Conservation (phyloP, 2,888 invertebrate genomes). For the Helleia helle region DNA sequence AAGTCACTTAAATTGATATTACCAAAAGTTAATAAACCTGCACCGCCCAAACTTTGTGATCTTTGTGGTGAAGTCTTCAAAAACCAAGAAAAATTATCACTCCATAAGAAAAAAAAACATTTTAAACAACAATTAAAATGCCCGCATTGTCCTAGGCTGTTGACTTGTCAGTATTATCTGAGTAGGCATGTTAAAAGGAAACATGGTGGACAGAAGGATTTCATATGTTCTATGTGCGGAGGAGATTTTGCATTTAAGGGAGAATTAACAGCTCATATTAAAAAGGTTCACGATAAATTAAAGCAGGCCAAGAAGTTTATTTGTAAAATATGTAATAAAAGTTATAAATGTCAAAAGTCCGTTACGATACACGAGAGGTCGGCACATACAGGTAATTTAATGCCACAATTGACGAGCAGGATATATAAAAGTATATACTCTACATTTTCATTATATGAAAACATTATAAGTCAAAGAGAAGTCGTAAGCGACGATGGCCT, state of each 20-base stretch:
- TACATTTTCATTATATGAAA: too few relatives aligned
- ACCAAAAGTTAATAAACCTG: conserved; percentile 25
- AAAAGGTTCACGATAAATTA: conserved; percentile 42
- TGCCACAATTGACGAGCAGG: too few relatives aligned
- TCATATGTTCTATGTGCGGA: conserved; percentile 50
- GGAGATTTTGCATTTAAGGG: conserved; percentile 44
- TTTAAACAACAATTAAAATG: conserved; percentile 40
- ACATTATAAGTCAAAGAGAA: too few relatives aligned
- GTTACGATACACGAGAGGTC: conserved; percentile 60
- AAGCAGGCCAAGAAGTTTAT: conserved; percentile 33
- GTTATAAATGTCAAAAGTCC: conserved; percentile 51
- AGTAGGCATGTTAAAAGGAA: conserved; percentile 46
- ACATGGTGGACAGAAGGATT: conserved; percentile 40
- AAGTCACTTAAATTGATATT: conserved; percentile 21
- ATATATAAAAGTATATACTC: too few relatives aligned
- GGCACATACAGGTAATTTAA: conserved; percentile 69
- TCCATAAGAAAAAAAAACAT: conserved; percentile 44
- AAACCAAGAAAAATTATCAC: conserved; percentile 32
- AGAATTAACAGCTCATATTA: conserved; percentile 44
- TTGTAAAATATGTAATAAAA: conserved; percentile 56
- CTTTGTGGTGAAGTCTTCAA: conserved; percentile 49
- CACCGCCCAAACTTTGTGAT: conserved; percentile 45
- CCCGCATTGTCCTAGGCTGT: conserved; percentile 40
- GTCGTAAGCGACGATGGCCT: too few relatives aligned
- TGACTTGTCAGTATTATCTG: conserved; percentile 41